Base-by-base conservation (phyloP, 2,888 invertebrate genomes). In the Stenodera caucasica region DNA sequence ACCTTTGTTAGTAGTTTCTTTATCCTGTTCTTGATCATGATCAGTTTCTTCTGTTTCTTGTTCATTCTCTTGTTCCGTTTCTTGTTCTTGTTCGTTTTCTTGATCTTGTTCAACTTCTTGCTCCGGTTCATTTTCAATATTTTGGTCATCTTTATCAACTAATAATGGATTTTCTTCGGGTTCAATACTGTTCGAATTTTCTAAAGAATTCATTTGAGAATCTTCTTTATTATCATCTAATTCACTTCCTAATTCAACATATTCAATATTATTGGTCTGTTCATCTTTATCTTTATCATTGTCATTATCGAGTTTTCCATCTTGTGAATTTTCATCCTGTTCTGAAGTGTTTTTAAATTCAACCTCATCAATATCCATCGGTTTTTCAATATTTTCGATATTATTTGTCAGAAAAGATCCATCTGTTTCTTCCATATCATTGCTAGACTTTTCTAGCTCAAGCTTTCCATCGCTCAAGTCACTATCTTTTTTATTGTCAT, bases 221-320 rank as follows among this genome's bases (percentile, higher is more conserved):
- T 45, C 45, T 6, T 45, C 23, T 23, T 23, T 45, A 45, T 45
- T 23, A 23, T 62, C 58, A 14, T 52, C 61, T 23, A 55, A 21
- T n/a, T 23, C 32, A 14, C 54, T 58, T 9, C 35, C 50, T 8
- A 55, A 37, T 18, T 58, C 57, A 12, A 61, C 61, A 50, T 61
- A 58, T 52, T 61, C 61, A 29, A 61, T 61, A 35, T 29, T 58
- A 50, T 57, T 61, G 12, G 51, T 32, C 40, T 26, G 33, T 30
- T 53, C 53, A 35, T 58, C 58, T 49, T 53, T 58, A 49, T 53
- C 53, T 49, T 26, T 68, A 0, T 60, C 61, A 33, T 72, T 68
- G 8, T 74, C 68, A 21, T 72, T 63, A 53, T 69, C 69, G 14
- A 73, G 66, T 57, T 73, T 73, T 0, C 70, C 69, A 63, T 52